Evolutionary conservation across 2,888 invertebrate genomes (phyloP).

Genomic region (Tiliacea aurago): DNA sequence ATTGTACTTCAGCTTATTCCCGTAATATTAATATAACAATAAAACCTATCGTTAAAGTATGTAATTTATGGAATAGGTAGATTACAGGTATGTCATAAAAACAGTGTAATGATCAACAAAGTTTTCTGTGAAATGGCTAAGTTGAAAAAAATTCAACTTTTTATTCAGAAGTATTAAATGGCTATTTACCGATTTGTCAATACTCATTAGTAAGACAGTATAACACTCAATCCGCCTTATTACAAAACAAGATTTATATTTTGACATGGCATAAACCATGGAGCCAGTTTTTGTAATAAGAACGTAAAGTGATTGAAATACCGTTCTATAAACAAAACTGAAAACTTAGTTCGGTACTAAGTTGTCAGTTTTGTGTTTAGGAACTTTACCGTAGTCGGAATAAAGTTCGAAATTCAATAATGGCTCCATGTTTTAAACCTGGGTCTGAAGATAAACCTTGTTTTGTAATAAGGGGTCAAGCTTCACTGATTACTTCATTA

Average conservation of each 20-base stretch:
- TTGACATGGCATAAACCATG: too few species aligned
- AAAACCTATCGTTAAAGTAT: conserved; percentile 46
- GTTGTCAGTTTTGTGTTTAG: too few species aligned
- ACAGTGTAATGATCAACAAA: conserved; percentile 17
- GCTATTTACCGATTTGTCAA: neutral
- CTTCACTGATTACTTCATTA: neutral
- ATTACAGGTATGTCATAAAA: conserved; percentile 43
- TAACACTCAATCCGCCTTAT: neutral
- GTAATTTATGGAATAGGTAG: conserved; percentile 52
- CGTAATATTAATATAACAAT: conserved; percentile 47
- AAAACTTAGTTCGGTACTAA: too few species aligned
- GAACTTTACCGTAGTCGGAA: too few species aligned
- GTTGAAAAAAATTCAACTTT: neutral
- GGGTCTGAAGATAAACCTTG: too few species aligned
- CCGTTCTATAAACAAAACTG: too few species aligned
- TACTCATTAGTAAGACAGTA: neutral
- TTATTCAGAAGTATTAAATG: neutral
- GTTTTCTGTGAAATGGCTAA: conserved; percentile 30
- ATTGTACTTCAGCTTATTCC: conserved; percentile 53
- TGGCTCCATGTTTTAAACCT: too few species aligned
- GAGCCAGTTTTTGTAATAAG: too few species aligned
- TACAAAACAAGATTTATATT: too few species aligned
- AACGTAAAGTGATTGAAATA: too few species aligned
- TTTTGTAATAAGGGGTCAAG: too few species aligned
- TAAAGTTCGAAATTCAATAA: too few species aligned